These are phyloP conservation scores for Prunella strophiata DNA, from an alignment of 2,797 vertebrate species.

Conservation along the genomic window DNA sequence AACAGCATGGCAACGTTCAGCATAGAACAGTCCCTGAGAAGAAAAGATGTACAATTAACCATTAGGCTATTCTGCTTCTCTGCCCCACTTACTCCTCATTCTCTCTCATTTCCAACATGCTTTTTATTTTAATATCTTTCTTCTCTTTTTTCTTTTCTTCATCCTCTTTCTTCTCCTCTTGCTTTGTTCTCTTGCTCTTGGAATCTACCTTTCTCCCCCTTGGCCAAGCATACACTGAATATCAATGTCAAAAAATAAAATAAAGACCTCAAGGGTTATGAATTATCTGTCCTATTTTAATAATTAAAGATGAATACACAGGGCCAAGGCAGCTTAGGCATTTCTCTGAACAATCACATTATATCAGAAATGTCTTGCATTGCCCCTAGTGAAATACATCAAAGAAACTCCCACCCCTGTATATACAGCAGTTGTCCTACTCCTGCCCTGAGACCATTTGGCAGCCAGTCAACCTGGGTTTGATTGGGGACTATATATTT, in stretches of 20 bases:
- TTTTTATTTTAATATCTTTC: not conserved
- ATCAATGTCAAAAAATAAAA: constrained; percentile 73
- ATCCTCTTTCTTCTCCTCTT: constrained; percentile 4
- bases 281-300: constrained; percentile 77
- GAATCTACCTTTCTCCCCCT: constrained; percentile 52
- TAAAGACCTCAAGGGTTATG: constrained; percentile 73
- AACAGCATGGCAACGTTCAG: not conserved
- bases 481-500: constrained; percentile 25
- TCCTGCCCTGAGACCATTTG: constrained; percentile 56
- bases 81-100: not conserved
- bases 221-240: constrained; percentile 47
- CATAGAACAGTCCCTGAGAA: not conserved
- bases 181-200: constrained; percentile 50
- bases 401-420: constrained; percentile 58
- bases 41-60: not conserved
- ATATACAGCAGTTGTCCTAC: constrained; percentile 46
- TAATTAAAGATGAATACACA: constrained; percentile 78
- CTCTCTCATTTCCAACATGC: not conserved
- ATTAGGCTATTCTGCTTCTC: not conserved
- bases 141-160: not conserved
- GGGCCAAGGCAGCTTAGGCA: constrained; percentile 61
- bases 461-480: constrained; percentile 58
- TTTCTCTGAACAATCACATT: constrained; percentile 67
- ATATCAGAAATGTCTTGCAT: constrained; percentile 72
- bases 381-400: constrained; percentile 73